These are phyloP conservation scores for Teleopsis dalmanni DNA, from an alignment of 1,140 invertebrate species.

Conservation along the genomic window DNA sequence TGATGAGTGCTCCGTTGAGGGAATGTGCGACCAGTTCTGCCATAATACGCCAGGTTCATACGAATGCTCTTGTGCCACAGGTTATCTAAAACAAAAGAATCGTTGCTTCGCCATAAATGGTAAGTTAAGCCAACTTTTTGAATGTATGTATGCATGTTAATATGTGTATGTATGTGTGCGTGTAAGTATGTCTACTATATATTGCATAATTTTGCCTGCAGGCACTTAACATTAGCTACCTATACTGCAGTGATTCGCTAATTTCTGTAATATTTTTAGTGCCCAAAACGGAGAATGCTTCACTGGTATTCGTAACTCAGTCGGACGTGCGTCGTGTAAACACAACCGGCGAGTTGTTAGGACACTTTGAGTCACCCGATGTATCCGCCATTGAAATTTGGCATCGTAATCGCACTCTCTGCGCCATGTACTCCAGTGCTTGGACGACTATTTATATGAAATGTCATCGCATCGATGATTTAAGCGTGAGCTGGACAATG, in stretches of 20 bases:
- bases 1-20: slow-evolving; percentile 65
- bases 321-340: slow-evolving; percentile 24
- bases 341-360: slow-evolving; percentile 11
- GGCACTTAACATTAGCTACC: background rate
- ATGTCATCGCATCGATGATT: slow-evolving; percentile 56
- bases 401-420: slow-evolving; percentile 56
- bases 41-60: slow-evolving; percentile 63
- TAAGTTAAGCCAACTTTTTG: slow-evolving; percentile 43
- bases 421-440: slow-evolving; percentile 57
- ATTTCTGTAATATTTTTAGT: background rate
- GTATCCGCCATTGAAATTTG: slow-evolving; percentile 33
- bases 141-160: too few species aligned
- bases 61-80: slow-evolving; percentile 66
- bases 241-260: background rate
- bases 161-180: too few species aligned
- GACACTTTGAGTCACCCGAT: slow-evolving; percentile 9
- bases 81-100: slow-evolving; percentile 55
- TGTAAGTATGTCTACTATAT: too few species aligned
- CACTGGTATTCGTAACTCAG: slow-evolving; percentile 25
- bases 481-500: slow-evolving; percentile 51
- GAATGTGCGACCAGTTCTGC: slow-evolving; percentile 73
- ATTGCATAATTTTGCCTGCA: background rate
- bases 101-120: slow-evolving; percentile 63
- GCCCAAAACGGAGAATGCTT: slow-evolving; percentile 25
- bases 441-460: slow-evolving; percentile 39